These are phyloP conservation scores for Phoenoteleia sp. DNA, from an alignment of 2,888 invertebrate genomes.

Conservation along the genomic window DNA sequence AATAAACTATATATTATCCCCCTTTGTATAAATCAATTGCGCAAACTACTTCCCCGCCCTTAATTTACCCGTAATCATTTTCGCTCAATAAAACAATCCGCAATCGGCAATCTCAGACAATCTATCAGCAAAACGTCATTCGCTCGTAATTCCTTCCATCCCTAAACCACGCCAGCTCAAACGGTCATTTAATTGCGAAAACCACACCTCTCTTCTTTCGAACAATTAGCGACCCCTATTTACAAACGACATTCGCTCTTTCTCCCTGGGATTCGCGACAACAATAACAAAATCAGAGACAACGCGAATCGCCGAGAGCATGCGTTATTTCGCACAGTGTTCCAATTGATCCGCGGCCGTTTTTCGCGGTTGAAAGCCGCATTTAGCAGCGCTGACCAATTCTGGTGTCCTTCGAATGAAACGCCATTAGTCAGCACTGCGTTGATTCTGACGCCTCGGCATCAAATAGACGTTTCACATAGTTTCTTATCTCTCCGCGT, in stretches of 20 bases:
- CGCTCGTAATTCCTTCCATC: too few relatives aligned
- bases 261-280: background rate
- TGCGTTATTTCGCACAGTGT: conserved; percentile 28
- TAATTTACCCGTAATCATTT: too few relatives aligned
- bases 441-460: conserved; percentile 50
- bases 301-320: too few relatives aligned
- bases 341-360: conserved; percentile 20
- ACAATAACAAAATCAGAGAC: conserved; percentile 42
- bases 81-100: too few relatives aligned
- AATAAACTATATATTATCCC: too few relatives aligned
- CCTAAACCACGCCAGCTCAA: too few relatives aligned
- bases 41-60: too few relatives aligned
- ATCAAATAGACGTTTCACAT: conserved; percentile 61
- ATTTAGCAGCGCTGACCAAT: conserved; percentile 49
- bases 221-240: background rate
- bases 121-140: too few relatives aligned
- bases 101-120: too few relatives aligned
- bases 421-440: conserved; percentile 60
- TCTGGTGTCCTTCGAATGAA: conserved; percentile 24
- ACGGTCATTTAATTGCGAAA: too few relatives aligned
- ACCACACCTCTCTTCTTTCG: too few relatives aligned
- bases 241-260: background rate
- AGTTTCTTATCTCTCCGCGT: conserved; percentile 63
- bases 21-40: too few relatives aligned
- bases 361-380: conserved; percentile 27